Conservation (phyloP, 2,888 invertebrate species). For the Drosophila borealis region DNA sequence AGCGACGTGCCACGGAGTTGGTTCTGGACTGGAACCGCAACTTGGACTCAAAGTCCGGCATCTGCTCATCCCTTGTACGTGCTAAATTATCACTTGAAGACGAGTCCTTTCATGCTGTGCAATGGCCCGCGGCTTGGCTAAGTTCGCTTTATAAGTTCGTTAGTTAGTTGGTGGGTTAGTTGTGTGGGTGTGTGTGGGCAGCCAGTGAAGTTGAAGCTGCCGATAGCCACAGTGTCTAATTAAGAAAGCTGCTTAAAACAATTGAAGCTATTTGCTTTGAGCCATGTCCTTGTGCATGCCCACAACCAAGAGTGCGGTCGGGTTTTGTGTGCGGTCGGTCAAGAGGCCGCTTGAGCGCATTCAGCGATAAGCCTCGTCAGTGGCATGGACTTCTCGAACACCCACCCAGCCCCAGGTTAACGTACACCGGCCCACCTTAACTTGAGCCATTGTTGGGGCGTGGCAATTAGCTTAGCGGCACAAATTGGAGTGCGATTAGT, state of each 20-base stretch:
- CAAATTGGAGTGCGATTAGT: constrained; percentile 50
- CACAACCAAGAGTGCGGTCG: constrained; percentile 2
- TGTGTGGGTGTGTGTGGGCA: constrained; percentile 17
- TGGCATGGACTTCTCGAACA: not conserved
- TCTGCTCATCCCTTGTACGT: constrained; percentile 53
- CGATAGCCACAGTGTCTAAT: constrained; percentile 64
- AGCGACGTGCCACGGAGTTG: constrained; percentile 59
- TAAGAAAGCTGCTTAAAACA: constrained; percentile 72
- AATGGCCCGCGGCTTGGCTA: constrained; percentile 69
- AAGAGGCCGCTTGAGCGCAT: constrained; percentile 56
- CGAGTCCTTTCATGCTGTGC: constrained; percentile 34
- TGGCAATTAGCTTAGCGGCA: constrained; percentile 45
- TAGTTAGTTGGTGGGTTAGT: constrained; percentile 63
- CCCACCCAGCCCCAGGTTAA: not conserved
- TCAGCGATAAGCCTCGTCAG: constrained; percentile 57
- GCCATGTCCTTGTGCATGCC: constrained; percentile 36
- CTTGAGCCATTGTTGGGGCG: constrained; percentile 2
- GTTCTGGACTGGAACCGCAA: not conserved
- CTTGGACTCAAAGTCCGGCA: constrained; percentile 2
- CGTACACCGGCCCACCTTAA: not conserved
- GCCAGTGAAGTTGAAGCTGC: constrained; percentile 50
- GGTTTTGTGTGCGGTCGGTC: constrained; percentile 29
- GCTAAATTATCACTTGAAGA: constrained; percentile 66
- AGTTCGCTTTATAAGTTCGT: constrained; percentile 65
- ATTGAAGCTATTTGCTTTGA: constrained; percentile 65